phyloP scores from a whole-genome alignment of 2,113 vertebrate genomes.

The Leiothrix lutea region DNA sequence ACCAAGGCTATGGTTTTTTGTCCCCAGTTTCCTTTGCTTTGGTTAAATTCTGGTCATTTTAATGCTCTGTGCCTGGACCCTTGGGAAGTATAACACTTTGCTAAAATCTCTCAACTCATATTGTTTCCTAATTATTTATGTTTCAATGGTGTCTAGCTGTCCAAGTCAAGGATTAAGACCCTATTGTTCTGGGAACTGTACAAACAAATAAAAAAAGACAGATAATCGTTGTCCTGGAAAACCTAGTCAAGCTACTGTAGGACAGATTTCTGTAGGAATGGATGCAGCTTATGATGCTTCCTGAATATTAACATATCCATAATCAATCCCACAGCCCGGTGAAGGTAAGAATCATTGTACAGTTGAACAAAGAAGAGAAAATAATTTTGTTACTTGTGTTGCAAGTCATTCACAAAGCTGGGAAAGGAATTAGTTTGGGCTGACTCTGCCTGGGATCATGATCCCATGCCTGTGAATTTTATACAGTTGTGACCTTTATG shows the following conservation, averaged over 20 bases:
- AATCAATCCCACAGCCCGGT: background rate
- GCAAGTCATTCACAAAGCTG: background rate
- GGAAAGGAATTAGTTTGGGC: background rate
- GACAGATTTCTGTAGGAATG: background rate
- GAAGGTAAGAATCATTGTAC: background rate
- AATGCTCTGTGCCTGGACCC: constrained; percentile 9
- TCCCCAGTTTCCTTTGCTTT: constrained; percentile 49
- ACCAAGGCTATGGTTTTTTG: constrained; percentile 7
- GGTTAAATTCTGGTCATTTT: constrained; percentile 10
- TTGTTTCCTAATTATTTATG: constrained; percentile 58
- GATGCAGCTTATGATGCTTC: background rate
- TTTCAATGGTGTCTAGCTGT: constrained; percentile 55
- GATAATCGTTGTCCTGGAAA: constrained; percentile 10
- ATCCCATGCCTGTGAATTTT: background rate
- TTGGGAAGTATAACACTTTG: constrained; percentile 21
- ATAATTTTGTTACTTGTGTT: background rate
- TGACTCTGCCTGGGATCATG: background rate
- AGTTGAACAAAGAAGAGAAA: background rate
- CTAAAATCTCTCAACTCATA: constrained; percentile 55
- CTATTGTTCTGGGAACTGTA: constrained; percentile 43
- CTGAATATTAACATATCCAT: background rate
- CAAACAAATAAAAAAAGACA: constrained; percentile 18
- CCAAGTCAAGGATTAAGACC: constrained; percentile 49
- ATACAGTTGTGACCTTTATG: constrained; percentile 15
- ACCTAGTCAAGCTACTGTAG: constrained; percentile 34